A percentile compares a stretch with the other conserved stretches of the same genome.
Evolutionary conservation across 2,888 invertebrate genomes (phyloP).

Genomic region (Mayetiola destructor): DNA sequence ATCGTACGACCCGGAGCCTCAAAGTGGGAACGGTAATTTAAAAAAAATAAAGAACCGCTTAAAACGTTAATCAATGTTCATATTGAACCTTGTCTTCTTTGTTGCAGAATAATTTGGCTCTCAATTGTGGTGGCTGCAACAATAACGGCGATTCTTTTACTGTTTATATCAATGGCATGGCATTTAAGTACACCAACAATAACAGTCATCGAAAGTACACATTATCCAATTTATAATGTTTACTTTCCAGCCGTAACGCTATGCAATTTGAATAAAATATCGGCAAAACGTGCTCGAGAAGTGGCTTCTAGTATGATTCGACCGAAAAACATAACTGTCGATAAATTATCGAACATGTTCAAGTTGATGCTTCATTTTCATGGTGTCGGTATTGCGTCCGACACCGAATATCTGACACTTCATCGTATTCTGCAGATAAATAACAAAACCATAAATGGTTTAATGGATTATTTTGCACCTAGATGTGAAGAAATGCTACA

Average conservation of each 20-base stretch:
- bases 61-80: background rate
- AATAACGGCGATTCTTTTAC: slow-evolving; percentile 40
- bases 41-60: too few relatives aligned
- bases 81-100: background rate
- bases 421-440: slow-evolving; percentile 24
- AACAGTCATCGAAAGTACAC: slow-evolving; percentile 39
- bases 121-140: slow-evolving; percentile 38
- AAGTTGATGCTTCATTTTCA: slow-evolving; percentile 22
- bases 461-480: slow-evolving; percentile 33
- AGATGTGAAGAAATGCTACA: slow-evolving; percentile 39
- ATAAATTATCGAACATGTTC: slow-evolving; percentile 24
- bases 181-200: slow-evolving; percentile 38
- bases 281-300: slow-evolving; percentile 29
- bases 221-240: slow-evolving; percentile 43
- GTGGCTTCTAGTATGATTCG: slow-evolving; percentile 36
- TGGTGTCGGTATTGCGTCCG: slow-evolving; percentile 17
- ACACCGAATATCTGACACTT: slow-evolving; percentile 21
- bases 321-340: slow-evolving; percentile 26
- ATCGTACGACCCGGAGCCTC: slow-evolving; percentile 45
- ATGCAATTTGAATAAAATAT: slow-evolving; percentile 42
- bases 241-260: slow-evolving; percentile 44
- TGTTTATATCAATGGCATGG: slow-evolving; percentile 44
- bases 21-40: slow-evolving; percentile 40
- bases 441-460: slow-evolving; percentile 22
- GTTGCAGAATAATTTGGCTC: background rate